Conservation (phyloP, 2,113 vertebrate genomes). For the Pogonocichla stellata region DNA sequence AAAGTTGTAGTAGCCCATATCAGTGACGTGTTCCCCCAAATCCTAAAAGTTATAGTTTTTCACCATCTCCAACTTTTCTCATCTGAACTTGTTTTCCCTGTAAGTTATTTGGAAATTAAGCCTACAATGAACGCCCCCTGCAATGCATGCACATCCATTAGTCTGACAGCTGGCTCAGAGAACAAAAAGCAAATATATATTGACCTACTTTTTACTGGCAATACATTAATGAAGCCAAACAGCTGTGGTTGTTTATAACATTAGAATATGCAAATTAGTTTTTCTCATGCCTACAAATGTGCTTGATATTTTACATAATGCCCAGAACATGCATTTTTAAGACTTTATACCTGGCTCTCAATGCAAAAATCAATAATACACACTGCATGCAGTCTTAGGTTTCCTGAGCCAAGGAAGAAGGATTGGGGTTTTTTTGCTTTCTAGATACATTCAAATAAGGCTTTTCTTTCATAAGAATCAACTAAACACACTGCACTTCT, state of each 20-base stretch:
- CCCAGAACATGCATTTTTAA: not conserved
- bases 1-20: not conserved
- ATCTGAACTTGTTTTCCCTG: not conserved
- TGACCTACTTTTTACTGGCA: slow-evolving; percentile 43
- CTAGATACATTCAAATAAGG: not conserved
- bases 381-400: not conserved
- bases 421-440: not conserved
- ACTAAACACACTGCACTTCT: not conserved
- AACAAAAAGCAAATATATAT: not conserved
- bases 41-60: not conserved
- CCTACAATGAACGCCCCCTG: not conserved
- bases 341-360: not conserved
- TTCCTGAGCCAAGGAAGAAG: not conserved
- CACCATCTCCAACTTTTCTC: not conserved
- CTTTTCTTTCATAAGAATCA: not conserved
- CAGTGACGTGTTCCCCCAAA: not conserved
- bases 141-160: not conserved
- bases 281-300: not conserved
- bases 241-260: slow-evolving; percentile 12
- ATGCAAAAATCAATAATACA: not conserved
- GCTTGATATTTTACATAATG: not conserved
- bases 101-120: not conserved
- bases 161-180: not conserved
- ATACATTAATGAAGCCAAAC: not conserved
- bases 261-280: not conserved